These are phyloP conservation scores for Oophaga pumilio DNA, from an alignment of 2,113 vertebrate genomes.

Conservation along the genomic window DNA sequence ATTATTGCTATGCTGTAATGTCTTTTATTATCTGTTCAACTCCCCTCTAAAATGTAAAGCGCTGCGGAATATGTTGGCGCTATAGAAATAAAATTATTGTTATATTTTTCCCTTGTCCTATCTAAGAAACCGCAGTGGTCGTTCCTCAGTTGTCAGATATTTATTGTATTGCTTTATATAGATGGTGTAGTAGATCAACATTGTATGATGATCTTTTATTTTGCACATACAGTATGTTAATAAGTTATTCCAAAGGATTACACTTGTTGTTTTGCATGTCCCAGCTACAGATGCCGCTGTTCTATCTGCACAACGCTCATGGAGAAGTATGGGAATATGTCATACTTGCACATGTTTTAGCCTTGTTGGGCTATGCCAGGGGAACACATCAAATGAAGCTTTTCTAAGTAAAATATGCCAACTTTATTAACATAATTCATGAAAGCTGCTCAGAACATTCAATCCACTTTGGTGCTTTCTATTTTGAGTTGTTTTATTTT, in stretches of 20 bases:
- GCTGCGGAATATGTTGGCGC: no score
- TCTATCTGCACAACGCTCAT: background rate
- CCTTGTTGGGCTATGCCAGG: background rate
- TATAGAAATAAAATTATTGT: no score
- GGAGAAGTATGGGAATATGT: background rate
- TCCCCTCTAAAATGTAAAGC: no score
- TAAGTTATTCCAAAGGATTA: background rate
- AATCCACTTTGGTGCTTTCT: background rate
- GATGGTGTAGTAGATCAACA: no score
- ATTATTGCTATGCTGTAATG: no score
- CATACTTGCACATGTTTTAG: background rate
- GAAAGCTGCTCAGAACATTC: background rate
- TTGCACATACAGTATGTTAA: background rate
- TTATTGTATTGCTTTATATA: no score
- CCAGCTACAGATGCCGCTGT: slow-evolving; percentile 7
- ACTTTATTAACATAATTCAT: background rate
- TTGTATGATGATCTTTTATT: no score
- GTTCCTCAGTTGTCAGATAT: no score
- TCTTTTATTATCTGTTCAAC: no score
- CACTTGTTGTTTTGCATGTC: background rate
- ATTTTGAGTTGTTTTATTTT: background rate
- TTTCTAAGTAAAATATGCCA: background rate
- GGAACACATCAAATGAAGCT: slow-evolving; percentile 4
- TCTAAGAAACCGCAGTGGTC: no score
- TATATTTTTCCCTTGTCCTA: no score